phyloP scores from a whole-genome alignment of 1,140 invertebrate species.

The Drepana arcuata region DNA sequence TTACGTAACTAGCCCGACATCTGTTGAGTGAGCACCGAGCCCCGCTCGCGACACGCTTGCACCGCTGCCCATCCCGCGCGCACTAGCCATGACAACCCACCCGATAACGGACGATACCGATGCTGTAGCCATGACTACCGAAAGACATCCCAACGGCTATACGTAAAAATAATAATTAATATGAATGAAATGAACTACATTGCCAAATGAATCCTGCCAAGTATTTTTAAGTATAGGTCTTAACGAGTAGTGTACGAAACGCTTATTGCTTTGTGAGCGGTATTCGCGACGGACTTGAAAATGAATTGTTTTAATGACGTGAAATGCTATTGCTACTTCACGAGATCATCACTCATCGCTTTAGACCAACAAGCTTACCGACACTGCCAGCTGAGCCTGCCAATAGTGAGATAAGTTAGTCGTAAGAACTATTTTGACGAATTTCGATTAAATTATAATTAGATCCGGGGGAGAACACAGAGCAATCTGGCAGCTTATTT shows the following conservation, averaged over 20 bases:
- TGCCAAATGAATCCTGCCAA: constrained; percentile 52
- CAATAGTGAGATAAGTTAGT: constrained; percentile 36
- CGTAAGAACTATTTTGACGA: constrained; percentile 22
- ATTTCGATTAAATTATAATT: constrained; percentile 19
- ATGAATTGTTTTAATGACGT: constrained; percentile 1
- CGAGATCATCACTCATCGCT: constrained; percentile 15
- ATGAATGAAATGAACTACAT: constrained; percentile 28
- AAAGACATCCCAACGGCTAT: constrained; percentile 23
- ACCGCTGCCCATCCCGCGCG: constrained; percentile 43
- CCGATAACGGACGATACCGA: constrained; percentile 20
- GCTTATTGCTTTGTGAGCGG: constrained; percentile 35
- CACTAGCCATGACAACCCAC: constrained; percentile 39
- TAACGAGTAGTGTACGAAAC: constrained; percentile 22
- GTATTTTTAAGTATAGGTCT: constrained; percentile 28
- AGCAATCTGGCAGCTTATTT: too few species aligned
- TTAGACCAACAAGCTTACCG: too few species aligned
- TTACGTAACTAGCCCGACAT: constrained; percentile 62
- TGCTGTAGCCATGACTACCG: constrained; percentile 24
- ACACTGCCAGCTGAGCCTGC: constrained; percentile 49
- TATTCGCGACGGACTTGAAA: constrained; percentile 7
- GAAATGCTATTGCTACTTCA: constrained; percentile 12
- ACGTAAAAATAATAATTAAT: constrained; percentile 23
- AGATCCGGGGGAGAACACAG: too few species aligned
- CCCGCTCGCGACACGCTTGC: constrained; percentile 45
- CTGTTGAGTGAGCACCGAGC: constrained; percentile 55